Percentiles rank a stretch among this genome's conserved stretches.
phyloP scores from a whole-genome alignment of 1,140 invertebrate species.

The Campoletis sonorensis region DNA sequence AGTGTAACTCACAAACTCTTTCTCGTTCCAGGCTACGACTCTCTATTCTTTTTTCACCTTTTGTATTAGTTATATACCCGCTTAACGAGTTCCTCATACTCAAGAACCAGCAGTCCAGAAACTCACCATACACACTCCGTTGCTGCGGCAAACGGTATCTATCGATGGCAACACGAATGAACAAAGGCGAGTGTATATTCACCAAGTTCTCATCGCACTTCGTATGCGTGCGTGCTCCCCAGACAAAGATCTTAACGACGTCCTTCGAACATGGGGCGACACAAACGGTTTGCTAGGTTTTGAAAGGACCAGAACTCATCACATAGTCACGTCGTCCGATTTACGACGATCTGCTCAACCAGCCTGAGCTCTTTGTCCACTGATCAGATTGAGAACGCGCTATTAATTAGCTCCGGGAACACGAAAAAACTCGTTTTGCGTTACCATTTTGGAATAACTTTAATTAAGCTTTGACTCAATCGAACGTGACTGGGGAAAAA shows the following conservation, averaged over 20 bases:
- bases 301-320: slow-evolving; percentile 47
- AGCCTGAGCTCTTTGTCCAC: background rate
- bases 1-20: slow-evolving; percentile 33
- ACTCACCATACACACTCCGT: slow-evolving; percentile 47
- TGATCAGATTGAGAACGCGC: slow-evolving; percentile 32
- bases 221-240: slow-evolving; percentile 29
- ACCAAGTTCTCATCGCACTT: slow-evolving; percentile 30
- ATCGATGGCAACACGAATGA: slow-evolving; percentile 58
- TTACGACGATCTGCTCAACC: slow-evolving; percentile 26
- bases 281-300: slow-evolving; percentile 55
- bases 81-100: slow-evolving; percentile 61
- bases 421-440: too few relatives aligned
- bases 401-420: slow-evolving; percentile 37
- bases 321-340: slow-evolving; percentile 1
- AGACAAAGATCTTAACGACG: slow-evolving; percentile 71
- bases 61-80: slow-evolving; percentile 36
- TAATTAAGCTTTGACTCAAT: too few relatives aligned
- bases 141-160: slow-evolving; percentile 56
- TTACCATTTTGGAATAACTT: too few relatives aligned
- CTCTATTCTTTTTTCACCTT: slow-evolving; percentile 47
- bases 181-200: slow-evolving; percentile 61
- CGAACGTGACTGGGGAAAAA: too few relatives aligned
- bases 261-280: slow-evolving; percentile 50
- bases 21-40: slow-evolving; percentile 33
- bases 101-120: slow-evolving; percentile 57